Conservation (phyloP, 1,140 invertebrate genomes). For the Euura lappo region DNA sequence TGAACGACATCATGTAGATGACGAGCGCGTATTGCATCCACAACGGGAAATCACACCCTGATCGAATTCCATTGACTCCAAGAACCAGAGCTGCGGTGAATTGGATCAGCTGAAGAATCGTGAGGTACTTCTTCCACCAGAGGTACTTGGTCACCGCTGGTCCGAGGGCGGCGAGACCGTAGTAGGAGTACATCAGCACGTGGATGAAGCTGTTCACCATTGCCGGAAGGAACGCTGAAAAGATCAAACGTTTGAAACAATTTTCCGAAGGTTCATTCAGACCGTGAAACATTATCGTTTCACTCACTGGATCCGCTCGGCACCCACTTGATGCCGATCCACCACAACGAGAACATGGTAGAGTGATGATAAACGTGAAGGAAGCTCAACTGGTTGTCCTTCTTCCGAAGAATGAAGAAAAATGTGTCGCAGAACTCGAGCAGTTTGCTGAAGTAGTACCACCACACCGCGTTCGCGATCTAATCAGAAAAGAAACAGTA, state of each 20-base stretch:
- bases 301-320: conserved; percentile 90
- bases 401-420: conserved; percentile 90
- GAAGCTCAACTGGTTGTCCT: conserved; percentile 86
- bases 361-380: conserved; percentile 92
- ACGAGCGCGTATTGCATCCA: conserved; percentile 95
- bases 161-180: conserved; percentile 84
- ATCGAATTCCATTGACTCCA: conserved; percentile 82
- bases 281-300: too few relatives aligned
- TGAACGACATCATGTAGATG: conserved; percentile 89
- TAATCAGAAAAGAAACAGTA: conserved; percentile 54
- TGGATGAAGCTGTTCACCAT: conserved; percentile 93
- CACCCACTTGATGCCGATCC: conserved; percentile 96
- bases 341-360: conserved; percentile 92
- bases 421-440: conserved; percentile 93
- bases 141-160: conserved; percentile 79
- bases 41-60: conserved; percentile 85
- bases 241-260: conserved; percentile 7
- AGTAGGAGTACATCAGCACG: conserved; percentile 94
- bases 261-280: too few relatives aligned
- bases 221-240: conserved; percentile 82
- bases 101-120: conserved; percentile 85
- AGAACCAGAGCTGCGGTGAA: conserved; percentile 85
- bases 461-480: conserved; percentile 94
- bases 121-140: conserved; percentile 96
- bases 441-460: conserved; percentile 95